Conservation (phyloP, 2,113 vertebrate species). For the Macroglossus sobrinus region DNA sequence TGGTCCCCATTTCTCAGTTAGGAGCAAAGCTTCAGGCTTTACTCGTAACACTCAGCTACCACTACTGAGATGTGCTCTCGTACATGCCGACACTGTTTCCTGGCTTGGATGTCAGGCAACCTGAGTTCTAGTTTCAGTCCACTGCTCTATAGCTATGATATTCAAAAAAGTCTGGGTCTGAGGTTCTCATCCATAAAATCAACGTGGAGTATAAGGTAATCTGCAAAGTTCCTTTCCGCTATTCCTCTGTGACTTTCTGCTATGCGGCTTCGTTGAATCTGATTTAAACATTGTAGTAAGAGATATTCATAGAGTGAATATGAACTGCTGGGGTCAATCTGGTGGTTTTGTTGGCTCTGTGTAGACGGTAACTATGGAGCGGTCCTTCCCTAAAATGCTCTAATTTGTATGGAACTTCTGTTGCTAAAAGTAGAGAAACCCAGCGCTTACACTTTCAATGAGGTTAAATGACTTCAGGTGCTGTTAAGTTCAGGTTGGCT, state of each 20-base stretch:
- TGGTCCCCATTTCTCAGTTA: not conserved
- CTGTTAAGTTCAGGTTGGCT: slow-evolving; percentile 52
- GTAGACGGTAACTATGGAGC: slow-evolving; percentile 50
- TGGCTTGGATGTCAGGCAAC: not conserved
- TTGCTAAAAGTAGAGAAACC: slow-evolving; percentile 63
- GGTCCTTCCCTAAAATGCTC: slow-evolving; percentile 5
- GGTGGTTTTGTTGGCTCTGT: slow-evolving; percentile 38
- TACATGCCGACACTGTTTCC: not conserved
- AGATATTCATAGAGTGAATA: slow-evolving; percentile 45
- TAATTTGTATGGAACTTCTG: slow-evolving; percentile 68
- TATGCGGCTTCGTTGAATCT: not conserved
- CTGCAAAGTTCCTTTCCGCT: slow-evolving; percentile 6
- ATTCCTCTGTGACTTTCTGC: not conserved
- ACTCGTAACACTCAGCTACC: not conserved
- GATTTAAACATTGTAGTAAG: slow-evolving; percentile 31
- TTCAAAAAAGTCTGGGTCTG: not conserved
- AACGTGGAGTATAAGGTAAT: not conserved
- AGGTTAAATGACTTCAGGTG: slow-evolving; percentile 73
- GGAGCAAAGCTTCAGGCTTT: not conserved
- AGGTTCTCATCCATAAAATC: slow-evolving; percentile 27
- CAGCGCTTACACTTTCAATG: slow-evolving; percentile 62
- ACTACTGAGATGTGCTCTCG: not conserved
- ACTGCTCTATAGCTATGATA: not conserved
- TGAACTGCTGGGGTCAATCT: slow-evolving; percentile 36
- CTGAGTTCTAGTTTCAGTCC: not conserved